Percentiles rank a stretch among this genome's conserved stretches.
Evolutionary conservation across 2,113 vertebrate genomes (phyloP).

Genomic region (Silurus meridionalis): DNA sequence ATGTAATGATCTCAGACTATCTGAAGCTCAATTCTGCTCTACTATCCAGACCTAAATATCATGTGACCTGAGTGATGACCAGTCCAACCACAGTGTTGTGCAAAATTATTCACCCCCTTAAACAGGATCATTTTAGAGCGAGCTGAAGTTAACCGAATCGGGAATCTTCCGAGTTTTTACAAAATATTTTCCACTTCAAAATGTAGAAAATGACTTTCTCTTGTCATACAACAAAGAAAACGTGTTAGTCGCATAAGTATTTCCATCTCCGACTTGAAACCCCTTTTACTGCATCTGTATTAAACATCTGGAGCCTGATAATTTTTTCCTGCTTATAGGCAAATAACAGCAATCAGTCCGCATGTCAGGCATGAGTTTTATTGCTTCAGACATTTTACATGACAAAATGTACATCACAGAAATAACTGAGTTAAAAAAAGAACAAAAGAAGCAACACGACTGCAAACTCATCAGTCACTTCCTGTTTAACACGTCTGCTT

Average conservation of each 20-base stretch:
- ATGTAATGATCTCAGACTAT: too few relatives aligned
- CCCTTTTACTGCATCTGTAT: not conserved
- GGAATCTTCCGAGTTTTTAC: too few relatives aligned
- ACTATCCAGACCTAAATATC: too few relatives aligned
- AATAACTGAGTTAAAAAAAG: conserved; percentile 35
- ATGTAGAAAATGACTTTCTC: too few relatives aligned
- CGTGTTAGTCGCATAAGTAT: too few relatives aligned
- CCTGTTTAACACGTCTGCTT: not conserved
- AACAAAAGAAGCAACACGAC: conserved; percentile 23
- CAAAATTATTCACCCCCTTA: not conserved
- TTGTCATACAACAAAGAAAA: too few relatives aligned
- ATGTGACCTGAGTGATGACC: too few relatives aligned
- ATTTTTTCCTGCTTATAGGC: not conserved
- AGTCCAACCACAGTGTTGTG: not conserved
- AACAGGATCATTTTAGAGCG: not conserved
- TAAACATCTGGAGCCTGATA: not conserved
- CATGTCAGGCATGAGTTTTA: conserved; percentile 70
- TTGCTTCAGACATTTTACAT: conserved; percentile 74
- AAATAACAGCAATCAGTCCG: conserved; percentile 34
- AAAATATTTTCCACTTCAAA: too few relatives aligned
- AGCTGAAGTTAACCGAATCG: too few relatives aligned
- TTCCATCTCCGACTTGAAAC: too few relatives aligned
- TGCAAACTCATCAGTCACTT: not conserved
- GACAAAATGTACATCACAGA: conserved; percentile 61
- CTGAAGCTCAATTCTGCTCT: too few relatives aligned